These are phyloP conservation scores for Spinibarbus caldwelli DNA, from an alignment of 2,797 vertebrate species.

Conservation along the genomic window DNA sequence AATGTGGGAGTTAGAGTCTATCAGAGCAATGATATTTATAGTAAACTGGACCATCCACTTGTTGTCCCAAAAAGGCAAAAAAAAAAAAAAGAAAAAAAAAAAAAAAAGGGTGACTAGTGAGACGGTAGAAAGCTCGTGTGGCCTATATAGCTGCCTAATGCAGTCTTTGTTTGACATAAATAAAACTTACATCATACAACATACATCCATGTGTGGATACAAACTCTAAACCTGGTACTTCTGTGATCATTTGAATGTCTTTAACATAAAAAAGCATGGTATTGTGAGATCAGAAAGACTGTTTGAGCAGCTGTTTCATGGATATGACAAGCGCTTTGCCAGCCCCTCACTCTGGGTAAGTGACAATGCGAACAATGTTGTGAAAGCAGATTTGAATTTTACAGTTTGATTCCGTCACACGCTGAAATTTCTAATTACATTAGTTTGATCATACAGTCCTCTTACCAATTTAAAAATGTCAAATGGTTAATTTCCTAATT, in stretches of 20 bases:
- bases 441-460: background rate
- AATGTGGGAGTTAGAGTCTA: background rate
- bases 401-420: background rate
- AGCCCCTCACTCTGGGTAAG: background rate
- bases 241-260: background rate
- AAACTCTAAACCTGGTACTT: background rate
- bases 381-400: background rate
- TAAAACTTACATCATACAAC: background rate
- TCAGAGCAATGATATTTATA: background rate
- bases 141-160: background rate
- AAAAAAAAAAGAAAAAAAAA: too few species aligned
- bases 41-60: background rate
- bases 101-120: background rate
- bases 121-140: background rate
- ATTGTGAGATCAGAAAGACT: background rate
- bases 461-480: background rate
- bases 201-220: background rate
- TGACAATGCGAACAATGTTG: background rate
- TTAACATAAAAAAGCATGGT: background rate
- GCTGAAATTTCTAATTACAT: background rate
- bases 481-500: too few species aligned
- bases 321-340: background rate
- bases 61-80: background rate
- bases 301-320: conserved; percentile 2
- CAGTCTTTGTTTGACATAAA: background rate